These are phyloP conservation scores for Branchinecta lynchi DNA, from an alignment of 1,140 invertebrate species.

Conservation along the genomic window DNA sequence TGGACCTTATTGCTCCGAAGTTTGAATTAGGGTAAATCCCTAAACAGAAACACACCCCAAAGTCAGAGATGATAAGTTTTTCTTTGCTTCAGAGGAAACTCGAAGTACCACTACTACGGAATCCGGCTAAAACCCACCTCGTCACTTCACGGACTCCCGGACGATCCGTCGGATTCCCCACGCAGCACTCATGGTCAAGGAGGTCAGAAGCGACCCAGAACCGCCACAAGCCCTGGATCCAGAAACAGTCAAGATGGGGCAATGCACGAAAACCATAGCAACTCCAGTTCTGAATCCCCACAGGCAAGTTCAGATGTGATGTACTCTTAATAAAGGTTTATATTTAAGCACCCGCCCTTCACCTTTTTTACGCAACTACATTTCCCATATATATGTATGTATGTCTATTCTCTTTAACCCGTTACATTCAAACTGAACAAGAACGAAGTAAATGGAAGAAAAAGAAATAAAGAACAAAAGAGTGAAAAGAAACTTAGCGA, in stretches of 20 bases:
- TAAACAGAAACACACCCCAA: too few relatives aligned
- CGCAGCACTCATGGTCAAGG: constrained; percentile 32
- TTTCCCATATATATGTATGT: too few relatives aligned
- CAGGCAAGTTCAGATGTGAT: constrained; percentile 24
- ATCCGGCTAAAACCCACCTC: constrained; percentile 86
- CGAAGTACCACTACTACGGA: constrained; percentile 99
- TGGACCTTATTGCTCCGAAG: too few relatives aligned
- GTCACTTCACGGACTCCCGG: constrained; percentile 45
- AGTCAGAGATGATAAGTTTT: background rate
- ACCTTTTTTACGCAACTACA: too few relatives aligned
- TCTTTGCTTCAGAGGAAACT: constrained; percentile 67
- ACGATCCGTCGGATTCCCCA: constrained; percentile 33
- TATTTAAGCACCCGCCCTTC: too few relatives aligned
- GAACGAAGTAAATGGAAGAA: too few relatives aligned
- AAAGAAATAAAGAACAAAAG: too few relatives aligned
- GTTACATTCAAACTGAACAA: too few relatives aligned
- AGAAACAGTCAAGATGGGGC: background rate
- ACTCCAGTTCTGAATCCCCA: constrained; percentile 25
- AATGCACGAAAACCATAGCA: constrained; percentile 4
- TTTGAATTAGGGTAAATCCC: too few relatives aligned
- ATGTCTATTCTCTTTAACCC: too few relatives aligned
- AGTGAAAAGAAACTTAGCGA: too few relatives aligned
- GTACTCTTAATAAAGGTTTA: too few relatives aligned
- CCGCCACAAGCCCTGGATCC: background rate
- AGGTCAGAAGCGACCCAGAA: background rate